Evolutionary conservation across 1,140 invertebrate species (phyloP), one percentile per base, ranked within the genome.

Genomic region (Halictus rubicundus): DNA sequence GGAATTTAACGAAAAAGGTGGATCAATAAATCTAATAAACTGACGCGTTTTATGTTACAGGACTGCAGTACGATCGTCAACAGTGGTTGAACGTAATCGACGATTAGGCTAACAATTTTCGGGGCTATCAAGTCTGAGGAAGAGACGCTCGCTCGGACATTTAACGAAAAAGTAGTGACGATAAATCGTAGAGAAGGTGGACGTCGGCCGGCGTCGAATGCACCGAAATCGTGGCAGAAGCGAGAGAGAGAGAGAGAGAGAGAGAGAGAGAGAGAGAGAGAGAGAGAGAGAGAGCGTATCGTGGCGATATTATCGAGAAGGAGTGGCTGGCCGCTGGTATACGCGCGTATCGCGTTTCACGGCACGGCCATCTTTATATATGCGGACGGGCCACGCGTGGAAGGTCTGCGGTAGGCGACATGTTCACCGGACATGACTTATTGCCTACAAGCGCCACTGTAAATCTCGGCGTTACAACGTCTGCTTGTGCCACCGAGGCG

Each of bases 391-490:
- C 81, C 85, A 83, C 81, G 81, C 86, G 89, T 87, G 85, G 84
- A 89, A 87, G 85, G 82, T 80, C 89, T 85, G 85, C 86, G 82
- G 86, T 90, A 90, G 89, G 88, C 88, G 90, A 91, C 89, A 91
- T 87, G 87, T 89, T 89, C 87, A 72, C 84, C 81, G 86, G 88
- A 90, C 88, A 79, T 91, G 90, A 92, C 88, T 91, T 92, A 92
- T 91, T 89, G 82, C 90, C 81, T 90, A 92, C 91, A 90, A 92
- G 89, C 87, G 89, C 89, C 88, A 89, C 89, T 88, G 89, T 90
- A 89, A 91, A 91, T 91, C 88, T 89, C 82, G 49, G 69, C 83
- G 82, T 85, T 85, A 81, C 83, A 78, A 78, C 72, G 73, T 82
- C 68, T 79, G 61, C 79, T 72, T 85, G 66, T 82, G 71, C 75